Evolutionary conservation across 2,113 vertebrate species (phyloP).

Genomic region (Pyxicephalus adspersus): DNA sequence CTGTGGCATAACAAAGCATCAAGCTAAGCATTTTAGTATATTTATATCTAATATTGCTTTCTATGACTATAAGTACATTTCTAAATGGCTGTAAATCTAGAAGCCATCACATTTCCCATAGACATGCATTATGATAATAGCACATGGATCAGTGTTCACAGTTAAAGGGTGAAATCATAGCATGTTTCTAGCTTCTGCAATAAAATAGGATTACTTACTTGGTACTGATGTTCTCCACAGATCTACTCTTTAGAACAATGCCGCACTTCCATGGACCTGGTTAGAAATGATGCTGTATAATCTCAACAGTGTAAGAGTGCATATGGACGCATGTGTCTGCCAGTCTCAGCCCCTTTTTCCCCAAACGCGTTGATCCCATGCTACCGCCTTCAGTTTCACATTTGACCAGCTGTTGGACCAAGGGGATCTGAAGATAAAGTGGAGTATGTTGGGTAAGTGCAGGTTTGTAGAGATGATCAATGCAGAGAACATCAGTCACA

Average conservation of each 20-base stretch:
- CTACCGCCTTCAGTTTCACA: constrained; percentile 55
- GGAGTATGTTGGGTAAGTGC: constrained; percentile 54
- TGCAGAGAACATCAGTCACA: constrained; percentile 56
- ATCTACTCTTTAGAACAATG: constrained; percentile 49
- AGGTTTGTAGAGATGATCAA: constrained; percentile 54
- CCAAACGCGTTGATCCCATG: constrained; percentile 54
- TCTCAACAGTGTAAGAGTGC: constrained; percentile 45
- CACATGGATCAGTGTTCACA: neutral
- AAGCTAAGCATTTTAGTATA: no score
- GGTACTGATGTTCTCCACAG: constrained; percentile 54
- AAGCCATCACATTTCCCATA: neutral
- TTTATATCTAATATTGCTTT: no score
- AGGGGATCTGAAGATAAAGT: constrained; percentile 56
- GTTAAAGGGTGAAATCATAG: constrained; percentile 18
- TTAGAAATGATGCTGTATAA: constrained; percentile 40
- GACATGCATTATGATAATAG: neutral
- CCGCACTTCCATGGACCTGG: constrained; percentile 48
- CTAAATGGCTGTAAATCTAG: no score
- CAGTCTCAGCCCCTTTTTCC: constrained; percentile 52
- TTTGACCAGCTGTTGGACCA: constrained; percentile 53
- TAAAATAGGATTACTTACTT: constrained; percentile 52
- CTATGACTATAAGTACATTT: no score
- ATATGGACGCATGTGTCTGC: constrained; percentile 35
- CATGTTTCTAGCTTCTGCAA: constrained; percentile 13
- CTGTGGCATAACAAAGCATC: no score